Conservation (phyloP, 2,113 vertebrate genomes). For the Pluvianellus socialis region DNA sequence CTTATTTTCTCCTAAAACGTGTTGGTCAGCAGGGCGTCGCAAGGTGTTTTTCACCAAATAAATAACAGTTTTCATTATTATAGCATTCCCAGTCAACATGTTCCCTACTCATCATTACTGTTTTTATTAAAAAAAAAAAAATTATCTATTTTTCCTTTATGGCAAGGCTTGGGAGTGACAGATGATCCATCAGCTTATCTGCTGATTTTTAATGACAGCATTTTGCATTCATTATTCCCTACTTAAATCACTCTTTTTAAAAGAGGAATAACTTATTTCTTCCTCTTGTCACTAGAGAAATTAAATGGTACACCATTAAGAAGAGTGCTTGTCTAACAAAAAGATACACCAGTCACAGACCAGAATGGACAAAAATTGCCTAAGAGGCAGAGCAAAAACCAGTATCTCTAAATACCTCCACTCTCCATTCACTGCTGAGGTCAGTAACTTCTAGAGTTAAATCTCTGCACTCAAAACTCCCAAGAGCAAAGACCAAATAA, state of each 20-base stretch:
- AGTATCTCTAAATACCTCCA: neutral
- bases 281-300: slow-evolving; percentile 58
- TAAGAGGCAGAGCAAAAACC: neutral
- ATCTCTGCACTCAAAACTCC: neutral
- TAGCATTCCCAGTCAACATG: neutral
- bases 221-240: slow-evolving; percentile 71
- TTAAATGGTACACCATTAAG: slow-evolving; percentile 52
- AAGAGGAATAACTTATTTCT: slow-evolving; percentile 57
- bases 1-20: neutral
- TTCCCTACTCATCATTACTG: neutral
- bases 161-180: slow-evolving; percentile 45
- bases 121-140: neutral
- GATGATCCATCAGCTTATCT: slow-evolving; percentile 63
- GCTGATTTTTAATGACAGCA: slow-evolving; percentile 55
- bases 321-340: slow-evolving; percentile 19
- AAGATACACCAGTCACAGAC: neutral
- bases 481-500: neutral
- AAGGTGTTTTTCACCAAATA: neutral
- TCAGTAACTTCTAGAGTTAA: neutral
- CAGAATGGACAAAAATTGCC: neutral
- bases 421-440: neutral
- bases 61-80: neutral
- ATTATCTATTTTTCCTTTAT: slow-evolving; percentile 9
- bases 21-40: neutral
- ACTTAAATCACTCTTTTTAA: slow-evolving; percentile 53